Evolutionary conservation across 2,888 invertebrate genomes (phyloP).

Genomic region (Chloromyia formosa): DNA sequence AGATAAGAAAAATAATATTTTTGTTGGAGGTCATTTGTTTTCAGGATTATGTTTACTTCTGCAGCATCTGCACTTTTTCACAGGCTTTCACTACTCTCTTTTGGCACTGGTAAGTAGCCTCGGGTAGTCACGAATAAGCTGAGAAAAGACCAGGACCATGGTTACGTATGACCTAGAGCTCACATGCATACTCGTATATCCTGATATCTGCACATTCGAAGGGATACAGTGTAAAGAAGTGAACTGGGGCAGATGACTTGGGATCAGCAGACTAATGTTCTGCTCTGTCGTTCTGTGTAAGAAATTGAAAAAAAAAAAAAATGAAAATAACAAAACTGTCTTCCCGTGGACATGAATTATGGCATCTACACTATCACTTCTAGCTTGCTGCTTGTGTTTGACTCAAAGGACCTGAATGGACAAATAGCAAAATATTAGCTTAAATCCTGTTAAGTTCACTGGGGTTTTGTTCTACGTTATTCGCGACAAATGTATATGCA

Average conservation of each 20-base stretch:
- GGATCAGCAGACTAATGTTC: constrained; percentile 1
- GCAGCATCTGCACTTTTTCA: constrained; percentile 50
- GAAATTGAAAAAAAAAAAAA: constrained; percentile 3
- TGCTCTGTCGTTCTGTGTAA: neutral
- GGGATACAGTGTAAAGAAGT: neutral
- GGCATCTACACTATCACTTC: neutral
- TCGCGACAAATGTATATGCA: neutral
- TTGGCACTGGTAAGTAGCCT: neutral
- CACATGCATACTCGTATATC: neutral
- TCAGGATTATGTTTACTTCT: constrained; percentile 50
- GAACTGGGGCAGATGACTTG: neutral
- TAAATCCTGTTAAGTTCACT: constrained; percentile 38
- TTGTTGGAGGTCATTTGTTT: constrained; percentile 50
- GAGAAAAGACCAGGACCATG: neutral
- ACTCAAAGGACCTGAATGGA: too few species aligned
- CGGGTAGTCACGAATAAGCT: neutral
- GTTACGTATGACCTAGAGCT: neutral
- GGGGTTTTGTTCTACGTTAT: constrained; percentile 10
- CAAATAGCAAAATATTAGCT: constrained; percentile 35
- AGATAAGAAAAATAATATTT: constrained; percentile 51
- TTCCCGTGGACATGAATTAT: constrained; percentile 36
- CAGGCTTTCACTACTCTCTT: constrained; percentile 24
- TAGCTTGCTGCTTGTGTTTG: too few species aligned
- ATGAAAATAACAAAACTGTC: constrained; percentile 32
- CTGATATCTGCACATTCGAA: neutral